These are phyloP conservation scores for Achroia grisella DNA, from an alignment of 1,140 invertebrate species.

Conservation along the genomic window DNA sequence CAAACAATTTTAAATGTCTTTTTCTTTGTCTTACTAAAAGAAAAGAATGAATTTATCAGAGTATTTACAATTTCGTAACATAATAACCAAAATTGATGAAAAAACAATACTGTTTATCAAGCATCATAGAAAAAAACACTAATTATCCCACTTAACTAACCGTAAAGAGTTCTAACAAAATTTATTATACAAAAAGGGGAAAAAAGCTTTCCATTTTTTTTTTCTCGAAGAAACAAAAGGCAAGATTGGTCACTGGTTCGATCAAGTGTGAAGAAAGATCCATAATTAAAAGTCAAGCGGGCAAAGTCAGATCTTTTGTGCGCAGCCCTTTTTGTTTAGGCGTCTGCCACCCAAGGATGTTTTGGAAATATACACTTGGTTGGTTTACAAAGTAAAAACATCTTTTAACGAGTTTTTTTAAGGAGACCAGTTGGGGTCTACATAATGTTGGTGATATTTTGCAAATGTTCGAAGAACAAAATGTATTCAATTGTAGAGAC, in stretches of 20 bases:
- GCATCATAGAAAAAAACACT: conserved; percentile 37
- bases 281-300: conserved; percentile 68
- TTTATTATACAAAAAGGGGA: conserved; percentile 32
- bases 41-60: no score
- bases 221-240: conserved; percentile 61
- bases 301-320: conserved; percentile 44
- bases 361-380: conserved; percentile 27
- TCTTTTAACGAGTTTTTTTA: neutral
- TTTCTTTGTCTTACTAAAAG: no score
- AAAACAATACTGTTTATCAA: conserved; percentile 19
- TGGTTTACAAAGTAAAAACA: conserved; percentile 43
- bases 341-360: conserved; percentile 23
- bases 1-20: no score
- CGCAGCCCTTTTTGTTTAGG: conserved; percentile 22
- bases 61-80: neutral
- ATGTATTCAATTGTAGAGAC: no score
- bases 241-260: conserved; percentile 47
- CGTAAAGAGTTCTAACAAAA: conserved; percentile 54
- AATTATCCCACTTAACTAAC: conserved; percentile 58
- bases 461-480: no score
- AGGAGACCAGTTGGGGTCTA: neutral
- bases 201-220: conserved; percentile 50
- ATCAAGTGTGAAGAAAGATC: conserved; percentile 59
- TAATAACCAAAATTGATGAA: conserved; percentile 1
- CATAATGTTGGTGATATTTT: neutral